A percentile compares a stretch with the other conserved stretches of the same genome.
Evolutionary conservation across 2,888 invertebrate genomes (phyloP).

Genomic region (Eupithecia inturbata): DNA sequence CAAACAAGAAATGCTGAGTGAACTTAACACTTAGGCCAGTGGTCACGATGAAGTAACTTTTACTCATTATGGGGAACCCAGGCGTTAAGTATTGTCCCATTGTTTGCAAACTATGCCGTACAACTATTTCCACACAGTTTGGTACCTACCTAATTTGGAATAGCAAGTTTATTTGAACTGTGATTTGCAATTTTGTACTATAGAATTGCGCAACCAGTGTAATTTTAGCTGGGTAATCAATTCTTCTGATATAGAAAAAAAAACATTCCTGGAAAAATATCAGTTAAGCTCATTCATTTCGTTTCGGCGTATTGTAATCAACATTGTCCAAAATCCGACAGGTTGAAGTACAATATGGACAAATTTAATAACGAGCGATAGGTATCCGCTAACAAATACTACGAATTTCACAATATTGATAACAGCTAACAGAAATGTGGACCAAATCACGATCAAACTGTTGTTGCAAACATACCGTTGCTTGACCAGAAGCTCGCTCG

Average conservation of each 20-base stretch:
- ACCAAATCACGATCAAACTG: background rate
- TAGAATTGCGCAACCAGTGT: background rate
- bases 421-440: slow-evolving; percentile 16
- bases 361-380: background rate
- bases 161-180: slow-evolving; percentile 10
- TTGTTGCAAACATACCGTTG: slow-evolving; percentile 10
- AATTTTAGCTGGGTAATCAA: slow-evolving; percentile 1
- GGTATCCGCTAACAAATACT: background rate
- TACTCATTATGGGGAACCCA: slow-evolving; percentile 39
- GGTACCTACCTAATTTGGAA: slow-evolving; percentile 25
- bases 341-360: background rate
- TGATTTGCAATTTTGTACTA: slow-evolving; percentile 22
- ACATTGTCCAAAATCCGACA: background rate
- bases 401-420: slow-evolving; percentile 11
- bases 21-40: slow-evolving; percentile 45
- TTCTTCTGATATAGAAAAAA: background rate
- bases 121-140: slow-evolving; percentile 31
- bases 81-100: slow-evolving; percentile 44
- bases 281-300: background rate
- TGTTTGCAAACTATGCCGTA: slow-evolving; percentile 39
- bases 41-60: slow-evolving; percentile 44
- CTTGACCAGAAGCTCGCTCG: slow-evolving; percentile 19
- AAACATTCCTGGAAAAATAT: no score
- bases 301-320: background rate
- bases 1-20: slow-evolving; percentile 42